These are phyloP conservation scores for Clarias macrocephalus DNA, from an alignment of 2,113 vertebrate species.

Conservation along the genomic window DNA sequence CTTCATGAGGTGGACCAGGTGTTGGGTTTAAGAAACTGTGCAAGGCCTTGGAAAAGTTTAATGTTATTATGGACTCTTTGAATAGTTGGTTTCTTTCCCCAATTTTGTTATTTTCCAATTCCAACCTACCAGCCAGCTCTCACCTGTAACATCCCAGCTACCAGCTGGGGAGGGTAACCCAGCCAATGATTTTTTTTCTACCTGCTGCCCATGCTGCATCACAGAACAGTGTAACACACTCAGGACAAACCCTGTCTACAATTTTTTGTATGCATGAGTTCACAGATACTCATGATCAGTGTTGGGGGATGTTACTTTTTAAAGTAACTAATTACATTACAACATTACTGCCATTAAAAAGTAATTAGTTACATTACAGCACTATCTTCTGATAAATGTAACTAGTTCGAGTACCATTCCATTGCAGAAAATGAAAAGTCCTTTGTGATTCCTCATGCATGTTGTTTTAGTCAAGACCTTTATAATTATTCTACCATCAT, in stretches of 20 bases:
- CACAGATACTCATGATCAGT: neutral
- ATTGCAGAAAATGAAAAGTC: no score
- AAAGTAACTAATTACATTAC: no score
- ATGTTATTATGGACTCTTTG: neutral
- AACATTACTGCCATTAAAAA: no score
- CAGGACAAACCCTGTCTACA: no score
- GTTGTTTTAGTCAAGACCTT: no score
- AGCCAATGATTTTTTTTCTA: neutral
- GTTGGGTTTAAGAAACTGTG: neutral
- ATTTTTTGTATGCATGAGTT: neutral
- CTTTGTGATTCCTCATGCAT: no score
- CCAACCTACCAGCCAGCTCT: neutral
- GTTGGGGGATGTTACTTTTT: no score
- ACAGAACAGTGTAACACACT: neutral
- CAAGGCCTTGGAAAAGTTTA: neutral
- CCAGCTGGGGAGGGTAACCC: neutral
- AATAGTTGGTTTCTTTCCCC: neutral
- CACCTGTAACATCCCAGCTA: neutral
- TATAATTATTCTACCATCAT: no score
- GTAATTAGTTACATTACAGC: no score
- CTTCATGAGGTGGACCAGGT: constrained; percentile 11
- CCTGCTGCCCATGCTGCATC: neutral
- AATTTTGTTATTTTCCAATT: neutral
- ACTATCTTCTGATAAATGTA: no score
- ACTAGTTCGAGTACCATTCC: no score